These are phyloP conservation scores for Strigops habroptila DNA, from an alignment of 2,113 vertebrate genomes.

Conservation along the genomic window DNA sequence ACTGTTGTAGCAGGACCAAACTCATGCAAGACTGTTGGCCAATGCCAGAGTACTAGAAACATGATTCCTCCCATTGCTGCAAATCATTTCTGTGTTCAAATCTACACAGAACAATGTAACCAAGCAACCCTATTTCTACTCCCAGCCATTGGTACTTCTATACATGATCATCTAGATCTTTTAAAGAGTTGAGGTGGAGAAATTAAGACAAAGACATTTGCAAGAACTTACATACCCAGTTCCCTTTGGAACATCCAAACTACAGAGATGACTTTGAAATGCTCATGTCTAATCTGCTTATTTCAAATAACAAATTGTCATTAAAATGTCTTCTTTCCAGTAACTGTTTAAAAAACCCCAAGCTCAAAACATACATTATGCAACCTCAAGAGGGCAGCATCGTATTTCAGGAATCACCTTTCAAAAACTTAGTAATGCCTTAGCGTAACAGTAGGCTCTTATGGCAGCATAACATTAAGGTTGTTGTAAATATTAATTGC, in stretches of 20 bases:
- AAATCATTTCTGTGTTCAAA: background rate
- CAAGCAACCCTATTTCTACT: background rate
- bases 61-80: background rate
- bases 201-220: background rate
- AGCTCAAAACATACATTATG: background rate
- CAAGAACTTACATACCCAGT: background rate
- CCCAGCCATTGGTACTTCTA: background rate
- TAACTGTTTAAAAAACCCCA: background rate
- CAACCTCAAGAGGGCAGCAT: slow-evolving; percentile 63
- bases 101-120: background rate
- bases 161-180: background rate
- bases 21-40: background rate
- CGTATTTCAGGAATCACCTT: slow-evolving; percentile 13
- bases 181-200: background rate
- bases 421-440: background rate
- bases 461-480: background rate
- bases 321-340: background rate
- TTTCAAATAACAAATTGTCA: background rate
- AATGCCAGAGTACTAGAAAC: background rate
- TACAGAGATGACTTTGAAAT: background rate
- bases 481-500: background rate
- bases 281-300: background rate
- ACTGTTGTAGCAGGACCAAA: background rate
- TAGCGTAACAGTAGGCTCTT: background rate
- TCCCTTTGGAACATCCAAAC: background rate